Base-by-base conservation (phyloP, 1,140 invertebrate species). In the Galendromus occidentalis region DNA sequence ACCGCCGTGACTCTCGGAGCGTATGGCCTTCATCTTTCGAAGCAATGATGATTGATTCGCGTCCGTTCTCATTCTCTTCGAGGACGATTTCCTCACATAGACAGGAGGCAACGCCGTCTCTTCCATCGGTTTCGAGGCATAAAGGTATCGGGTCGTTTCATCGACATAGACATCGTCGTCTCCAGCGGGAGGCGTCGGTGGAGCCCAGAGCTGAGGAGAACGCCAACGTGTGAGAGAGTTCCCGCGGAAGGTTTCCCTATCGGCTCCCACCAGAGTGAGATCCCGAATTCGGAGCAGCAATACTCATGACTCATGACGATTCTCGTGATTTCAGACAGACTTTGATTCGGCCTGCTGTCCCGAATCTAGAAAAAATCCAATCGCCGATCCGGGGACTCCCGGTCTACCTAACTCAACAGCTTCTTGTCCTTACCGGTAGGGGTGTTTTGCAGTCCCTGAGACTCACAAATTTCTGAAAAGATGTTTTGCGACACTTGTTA, bases 141-240 rank as follows among this genome's bases (percentile, higher is more conserved):
- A 95, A 51, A 94, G 80, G 72, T 91, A 89, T 39, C 82, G 80
- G 71, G 90, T 74, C 51, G 85, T 84, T 70, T 85, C 82, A 75
- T 95, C 91, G 67, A 93, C 84, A 77, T 93, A 94, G 9, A 92
- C 82, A 75, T 95, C 91, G 74, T 85, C 85, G 69, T 92, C 71
- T 74, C 87, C 85, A 72, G 86, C 84, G 5, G 91, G 91, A 67
- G 91, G 91, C 14, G 91, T 94, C 66, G 91, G 91, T 67, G 91
- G 92, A 70, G 86, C 86, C 90, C 91, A 96, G 80, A 94, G 84
- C 91, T 94, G 76, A 69, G 72, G 71, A 65, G 41, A 17, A 17
- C 20, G 29, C 20, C 18, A 39, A 6, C 33, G 4, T 39, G n/a
- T n/a, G n/a, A n/a, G n/a, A n/a, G n/a, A n/a, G n/a, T n/a, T n/a